phyloP scores from a whole-genome alignment of 2,888 invertebrate genomes.

The Chironomus tentans region DNA sequence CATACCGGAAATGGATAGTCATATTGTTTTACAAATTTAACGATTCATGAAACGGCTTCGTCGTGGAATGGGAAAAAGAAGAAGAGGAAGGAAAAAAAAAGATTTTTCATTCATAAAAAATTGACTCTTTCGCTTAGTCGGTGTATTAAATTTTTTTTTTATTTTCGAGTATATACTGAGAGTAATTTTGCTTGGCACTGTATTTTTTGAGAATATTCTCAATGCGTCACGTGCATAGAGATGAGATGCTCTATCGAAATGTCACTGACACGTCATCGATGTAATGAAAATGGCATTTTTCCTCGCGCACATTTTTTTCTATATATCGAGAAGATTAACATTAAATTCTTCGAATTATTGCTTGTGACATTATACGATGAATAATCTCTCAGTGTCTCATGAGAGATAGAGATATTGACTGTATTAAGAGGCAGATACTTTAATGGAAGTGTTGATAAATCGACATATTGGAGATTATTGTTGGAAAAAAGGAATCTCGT shows the following conservation, averaged over 20 bases:
- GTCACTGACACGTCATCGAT: too few species aligned
- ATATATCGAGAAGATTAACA: too few species aligned
- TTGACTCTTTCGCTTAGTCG: not conserved
- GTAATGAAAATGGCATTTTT: too few species aligned
- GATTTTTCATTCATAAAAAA: slow-evolving; percentile 15
- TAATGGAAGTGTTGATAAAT: too few species aligned
- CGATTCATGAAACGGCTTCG: slow-evolving; percentile 21
- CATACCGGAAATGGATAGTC: slow-evolving; percentile 22
- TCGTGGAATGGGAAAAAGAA: slow-evolving; percentile 8
- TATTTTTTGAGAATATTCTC: not conserved
- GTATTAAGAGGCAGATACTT: not conserved
- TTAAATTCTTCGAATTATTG: too few species aligned
- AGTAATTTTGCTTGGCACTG: too few species aligned
- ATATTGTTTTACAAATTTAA: slow-evolving; percentile 25
- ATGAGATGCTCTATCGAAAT: too few species aligned
- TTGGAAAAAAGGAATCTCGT: too few species aligned
- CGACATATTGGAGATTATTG: too few species aligned
- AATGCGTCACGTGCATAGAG: slow-evolving; percentile 16
- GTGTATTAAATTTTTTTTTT: not conserved
- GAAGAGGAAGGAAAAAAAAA: not conserved
- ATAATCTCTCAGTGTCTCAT: not conserved
- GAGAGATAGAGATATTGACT: not conserved
- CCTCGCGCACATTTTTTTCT: too few species aligned
- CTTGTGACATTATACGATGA: too few species aligned
- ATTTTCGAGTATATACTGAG: not conserved